Evolutionary conservation across 2,888 invertebrate genomes (phyloP), one percentile per base, ranked within the genome.

Genomic region (Lepidocyrtinus sp.): DNA sequence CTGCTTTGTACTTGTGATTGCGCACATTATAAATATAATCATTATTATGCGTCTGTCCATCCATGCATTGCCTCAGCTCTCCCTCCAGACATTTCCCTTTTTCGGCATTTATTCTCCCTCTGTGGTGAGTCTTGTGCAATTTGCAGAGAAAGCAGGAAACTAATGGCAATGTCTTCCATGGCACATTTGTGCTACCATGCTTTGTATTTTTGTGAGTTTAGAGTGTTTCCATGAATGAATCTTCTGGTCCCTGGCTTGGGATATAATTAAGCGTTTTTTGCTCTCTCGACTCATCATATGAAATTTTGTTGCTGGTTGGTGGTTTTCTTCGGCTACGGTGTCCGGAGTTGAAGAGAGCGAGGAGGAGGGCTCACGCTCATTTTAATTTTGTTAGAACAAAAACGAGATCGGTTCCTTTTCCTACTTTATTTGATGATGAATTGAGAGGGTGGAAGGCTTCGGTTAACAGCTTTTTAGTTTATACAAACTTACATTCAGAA

Each of bases 81-180:
- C 17, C 2, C 25, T 15, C 19, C 26, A 17, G 24, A 5, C 59
- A 62, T 26, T 25, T 24, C 27, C 24, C 19, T 36, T 36, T 36
- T 12, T 7, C 5, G 36, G 5, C 12, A 12, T 36, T 36, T 36
- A 21, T 55, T 27, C 46, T 72, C 72, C 19, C 25, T 73, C 25
- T 24, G 19, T 19, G 36, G 71, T 59, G 73, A 72, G 72, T 77
- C 67, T 50, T 3, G 36, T 79, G 65, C 61, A 70, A 70, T 80
- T 75, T 80, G 69, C 75, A 75, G 73, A 80, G n/a, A 71, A 67
- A 50, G 46, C 72, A 70, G 79, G 70, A 80, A 74, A 74, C 79
- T 80, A 80, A 80, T 80, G 79, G 74, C 55, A 70, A 80, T 80
- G 79, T 69, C 65, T 74, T 80, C 75, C 65, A 74, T 80, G 74